Conservation (phyloP, 2,113 vertebrate species). For the Ctenodactylus gundi region DNA sequence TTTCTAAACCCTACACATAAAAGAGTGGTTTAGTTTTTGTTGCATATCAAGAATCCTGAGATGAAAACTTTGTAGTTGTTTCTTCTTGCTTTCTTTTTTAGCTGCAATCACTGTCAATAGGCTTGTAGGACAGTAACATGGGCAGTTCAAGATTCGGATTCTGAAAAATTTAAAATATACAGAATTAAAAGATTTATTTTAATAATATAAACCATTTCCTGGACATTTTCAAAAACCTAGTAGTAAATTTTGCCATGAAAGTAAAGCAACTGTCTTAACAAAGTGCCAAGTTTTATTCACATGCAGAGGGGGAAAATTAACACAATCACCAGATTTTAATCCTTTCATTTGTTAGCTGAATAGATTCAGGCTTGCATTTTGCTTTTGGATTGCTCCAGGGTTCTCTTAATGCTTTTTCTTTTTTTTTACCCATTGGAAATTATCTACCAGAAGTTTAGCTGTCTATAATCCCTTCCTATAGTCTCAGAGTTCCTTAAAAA, state of each 20-base stretch:
- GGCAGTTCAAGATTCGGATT: constrained; percentile 82
- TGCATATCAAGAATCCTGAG: constrained; percentile 85
- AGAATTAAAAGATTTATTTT: constrained; percentile 65
- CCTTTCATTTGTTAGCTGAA: neutral
- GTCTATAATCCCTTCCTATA: neutral
- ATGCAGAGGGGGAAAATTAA: constrained; percentile 28
- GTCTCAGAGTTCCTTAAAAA: neutral
- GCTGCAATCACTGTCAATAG: constrained; percentile 82
- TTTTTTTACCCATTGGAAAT: no score
- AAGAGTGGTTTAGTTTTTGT: constrained; percentile 60
- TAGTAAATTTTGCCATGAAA: constrained; percentile 48
- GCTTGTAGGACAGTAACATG: constrained; percentile 87
- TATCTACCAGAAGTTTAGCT: neutral
- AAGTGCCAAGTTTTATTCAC: constrained; percentile 83
- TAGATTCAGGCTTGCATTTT: constrained; percentile 7
- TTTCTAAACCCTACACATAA: constrained; percentile 60
- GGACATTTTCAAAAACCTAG: constrained; percentile 63
- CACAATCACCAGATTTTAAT: constrained; percentile 28
- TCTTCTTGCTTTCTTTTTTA: constrained; percentile 81
- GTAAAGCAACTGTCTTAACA: constrained; percentile 64
- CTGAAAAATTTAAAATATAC: constrained; percentile 82
- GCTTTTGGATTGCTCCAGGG: constrained; percentile 73
- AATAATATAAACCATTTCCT: constrained; percentile 15
- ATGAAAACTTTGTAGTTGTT: constrained; percentile 80
- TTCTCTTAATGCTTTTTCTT: constrained; percentile 9